Evolutionary conservation across 37 sponge, comb jelly and placozoan species (phyloP).

Genomic region (Eunapius fragilis): DNA sequence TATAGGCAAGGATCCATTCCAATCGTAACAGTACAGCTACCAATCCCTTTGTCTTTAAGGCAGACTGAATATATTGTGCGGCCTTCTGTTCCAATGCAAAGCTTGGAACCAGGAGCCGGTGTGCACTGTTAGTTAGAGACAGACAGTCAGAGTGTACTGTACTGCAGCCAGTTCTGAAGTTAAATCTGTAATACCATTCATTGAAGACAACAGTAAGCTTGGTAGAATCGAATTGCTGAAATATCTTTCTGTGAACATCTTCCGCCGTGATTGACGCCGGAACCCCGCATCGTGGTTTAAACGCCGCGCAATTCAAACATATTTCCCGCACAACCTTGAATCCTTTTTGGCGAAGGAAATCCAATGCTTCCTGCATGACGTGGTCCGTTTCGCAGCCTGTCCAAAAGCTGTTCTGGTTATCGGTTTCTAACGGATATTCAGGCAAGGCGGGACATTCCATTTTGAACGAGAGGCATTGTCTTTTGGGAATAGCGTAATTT

Average conservation of each 20-base stretch:
- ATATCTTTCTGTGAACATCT: not conserved
- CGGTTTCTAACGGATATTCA: not conserved
- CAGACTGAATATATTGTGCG: not conserved
- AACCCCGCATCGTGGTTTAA: not conserved
- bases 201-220: not conserved
- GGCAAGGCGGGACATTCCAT: not conserved
- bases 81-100: not conserved
- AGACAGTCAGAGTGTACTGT: not conserved
- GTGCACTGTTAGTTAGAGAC: not conserved
- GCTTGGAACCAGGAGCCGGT: not conserved
- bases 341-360: not conserved
- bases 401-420: not conserved
- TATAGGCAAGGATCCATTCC: not conserved
- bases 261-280: not conserved
- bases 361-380: not conserved
- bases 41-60: not conserved
- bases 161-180: not conserved
- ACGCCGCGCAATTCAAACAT: not conserved
- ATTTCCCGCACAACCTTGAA: not conserved
- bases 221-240: not conserved
- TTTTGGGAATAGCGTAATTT: not conserved
- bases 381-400: not conserved
- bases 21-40: not conserved
- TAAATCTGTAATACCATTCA: not conserved
- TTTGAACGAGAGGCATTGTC: not conserved